phyloP scores from a whole-genome alignment of 2,113 vertebrate species.

The Pyxicephalus adspersus region DNA sequence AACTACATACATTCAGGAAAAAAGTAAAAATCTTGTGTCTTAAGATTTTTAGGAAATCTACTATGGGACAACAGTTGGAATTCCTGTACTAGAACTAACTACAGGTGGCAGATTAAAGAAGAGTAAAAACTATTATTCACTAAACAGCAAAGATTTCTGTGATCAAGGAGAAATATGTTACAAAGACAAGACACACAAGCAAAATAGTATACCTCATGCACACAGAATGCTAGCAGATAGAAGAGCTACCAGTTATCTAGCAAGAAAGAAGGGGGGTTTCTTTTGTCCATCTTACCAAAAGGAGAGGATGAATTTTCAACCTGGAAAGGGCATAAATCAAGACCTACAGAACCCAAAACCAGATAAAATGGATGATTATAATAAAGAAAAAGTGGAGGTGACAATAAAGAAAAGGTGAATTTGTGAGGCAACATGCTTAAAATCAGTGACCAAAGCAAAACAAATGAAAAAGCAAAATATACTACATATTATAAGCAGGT shows the following conservation, averaged over 20 bases:
- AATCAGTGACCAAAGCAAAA: conserved; percentile 59
- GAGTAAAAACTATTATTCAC: no score
- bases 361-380: conserved; percentile 90
- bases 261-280: not conserved
- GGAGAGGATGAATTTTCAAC: conserved; percentile 88
- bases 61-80: no score
- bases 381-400: conserved; percentile 60
- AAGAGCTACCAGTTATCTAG: not conserved
- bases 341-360: conserved; percentile 96
- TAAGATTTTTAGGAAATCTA: no score
- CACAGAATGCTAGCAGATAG: not conserved
- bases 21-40: no score
- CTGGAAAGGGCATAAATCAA: conserved; percentile 99
- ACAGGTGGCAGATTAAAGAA: no score
- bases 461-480: conserved; percentile 62
- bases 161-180: not conserved
- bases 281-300: conserved; percentile 88
- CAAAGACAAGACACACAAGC: not conserved
- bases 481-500: conserved; percentile 60
- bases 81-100: no score
- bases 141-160: no score
- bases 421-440: conserved; percentile 62
- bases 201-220: conserved; percentile 5
- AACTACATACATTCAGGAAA: no score
- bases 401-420: conserved; percentile 58